Percentiles rank a stretch among this genome's conserved stretches.
phyloP scores from a whole-genome alignment of 2,113 vertebrate genomes.

The Ia io region DNA sequence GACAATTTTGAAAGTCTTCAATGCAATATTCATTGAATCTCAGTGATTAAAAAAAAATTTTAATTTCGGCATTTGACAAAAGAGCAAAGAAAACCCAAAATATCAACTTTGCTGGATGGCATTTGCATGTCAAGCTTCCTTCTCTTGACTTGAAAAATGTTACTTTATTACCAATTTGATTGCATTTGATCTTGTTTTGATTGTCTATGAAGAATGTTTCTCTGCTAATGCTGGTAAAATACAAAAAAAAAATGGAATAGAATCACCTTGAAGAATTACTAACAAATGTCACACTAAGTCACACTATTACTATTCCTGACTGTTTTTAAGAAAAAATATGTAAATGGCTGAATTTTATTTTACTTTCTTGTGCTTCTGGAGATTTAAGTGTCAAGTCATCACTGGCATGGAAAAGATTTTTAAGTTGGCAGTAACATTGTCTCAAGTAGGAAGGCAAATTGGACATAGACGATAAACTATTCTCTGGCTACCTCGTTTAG shows the following conservation, averaged over 20 bases:
- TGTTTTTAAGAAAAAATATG: background rate
- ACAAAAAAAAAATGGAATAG: constrained; percentile 15
- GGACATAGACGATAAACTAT: background rate
- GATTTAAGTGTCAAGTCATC: background rate
- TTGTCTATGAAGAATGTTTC: background rate
- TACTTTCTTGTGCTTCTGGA: background rate
- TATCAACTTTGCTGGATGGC: background rate
- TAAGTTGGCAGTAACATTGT: background rate
- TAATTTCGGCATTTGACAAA: constrained; percentile 53
- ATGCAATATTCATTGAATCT: constrained; percentile 21
- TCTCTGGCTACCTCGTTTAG: background rate
- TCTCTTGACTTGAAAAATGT: constrained; percentile 40
- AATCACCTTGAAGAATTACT: background rate
- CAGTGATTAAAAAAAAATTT: background rate
- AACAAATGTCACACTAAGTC: constrained; percentile 11
- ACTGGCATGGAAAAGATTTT: background rate
- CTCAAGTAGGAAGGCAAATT: background rate
- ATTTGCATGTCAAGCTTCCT: background rate
- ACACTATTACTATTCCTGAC: background rate
- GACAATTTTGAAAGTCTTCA: constrained; percentile 31
- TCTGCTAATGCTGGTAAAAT: background rate
- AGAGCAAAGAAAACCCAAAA: constrained; percentile 55
- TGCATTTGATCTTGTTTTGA: constrained; percentile 27
- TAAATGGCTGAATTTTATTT: background rate
- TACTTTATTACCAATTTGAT: constrained; percentile 53